These are phyloP conservation scores for Drosophila insularis DNA, from an alignment of 1,140 invertebrate genomes.

Conservation along the genomic window DNA sequence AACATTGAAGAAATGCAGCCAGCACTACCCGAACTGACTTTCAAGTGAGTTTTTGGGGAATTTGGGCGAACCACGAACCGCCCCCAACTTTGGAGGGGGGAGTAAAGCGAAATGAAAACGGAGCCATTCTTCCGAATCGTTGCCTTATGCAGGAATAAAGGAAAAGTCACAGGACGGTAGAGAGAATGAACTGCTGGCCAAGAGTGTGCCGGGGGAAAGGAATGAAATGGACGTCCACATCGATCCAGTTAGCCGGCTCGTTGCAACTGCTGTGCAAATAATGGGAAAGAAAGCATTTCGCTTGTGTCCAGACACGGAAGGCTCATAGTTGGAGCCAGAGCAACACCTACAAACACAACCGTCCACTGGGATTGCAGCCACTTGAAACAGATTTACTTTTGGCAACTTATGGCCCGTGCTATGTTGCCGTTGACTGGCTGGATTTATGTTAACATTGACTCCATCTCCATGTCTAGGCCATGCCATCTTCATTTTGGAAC, in stretches of 20 bases:
- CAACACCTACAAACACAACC: constrained; percentile 36
- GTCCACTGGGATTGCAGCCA: constrained; percentile 66
- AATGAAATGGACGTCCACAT: not conserved
- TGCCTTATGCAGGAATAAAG: constrained; percentile 71
- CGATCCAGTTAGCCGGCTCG: constrained; percentile 35
- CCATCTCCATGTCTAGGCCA: constrained; percentile 33
- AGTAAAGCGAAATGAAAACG: constrained; percentile 46
- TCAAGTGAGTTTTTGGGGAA: constrained; percentile 32
- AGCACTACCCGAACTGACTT: constrained; percentile 33
- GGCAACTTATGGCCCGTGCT: constrained; percentile 52
- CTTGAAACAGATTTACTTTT: constrained; percentile 77
- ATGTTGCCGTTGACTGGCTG: constrained; percentile 22
- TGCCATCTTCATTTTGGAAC: constrained; percentile 29
- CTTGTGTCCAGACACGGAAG: constrained; percentile 33
- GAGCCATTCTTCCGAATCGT: constrained; percentile 72
- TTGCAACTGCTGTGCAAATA: constrained; percentile 77
- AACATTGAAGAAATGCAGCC: constrained; percentile 50
- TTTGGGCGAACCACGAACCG: constrained; percentile 1
- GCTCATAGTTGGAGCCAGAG: not conserved
- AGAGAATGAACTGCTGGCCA: constrained; percentile 23
- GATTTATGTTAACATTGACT: constrained; percentile 36
- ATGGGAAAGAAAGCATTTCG: constrained; percentile 43
- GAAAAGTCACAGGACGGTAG: constrained; percentile 47
- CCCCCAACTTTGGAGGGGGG: constrained; percentile 1
- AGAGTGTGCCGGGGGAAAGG: constrained; percentile 13